These are phyloP conservation scores for Agrochola litura DNA, from an alignment of 2,888 invertebrate species.

Conservation along the genomic window DNA sequence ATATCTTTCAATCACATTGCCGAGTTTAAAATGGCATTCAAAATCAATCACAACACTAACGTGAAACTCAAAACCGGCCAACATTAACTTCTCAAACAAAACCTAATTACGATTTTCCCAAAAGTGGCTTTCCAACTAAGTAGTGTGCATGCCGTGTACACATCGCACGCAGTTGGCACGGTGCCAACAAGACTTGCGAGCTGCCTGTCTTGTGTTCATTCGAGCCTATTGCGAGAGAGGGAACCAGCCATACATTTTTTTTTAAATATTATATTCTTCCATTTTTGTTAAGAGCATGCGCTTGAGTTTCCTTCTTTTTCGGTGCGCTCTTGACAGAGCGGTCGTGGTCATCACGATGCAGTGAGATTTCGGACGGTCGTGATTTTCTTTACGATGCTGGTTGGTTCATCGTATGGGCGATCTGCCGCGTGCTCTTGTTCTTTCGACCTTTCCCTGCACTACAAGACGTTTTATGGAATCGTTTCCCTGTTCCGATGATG, in stretches of 20 bases:
- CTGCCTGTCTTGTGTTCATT: slow-evolving; percentile 70
- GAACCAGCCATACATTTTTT: slow-evolving; percentile 42
- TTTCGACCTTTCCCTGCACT: too few relatives aligned
- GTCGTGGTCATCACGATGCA: too few relatives aligned
- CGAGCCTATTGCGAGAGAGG: slow-evolving; percentile 62
- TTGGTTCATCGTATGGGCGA: too few relatives aligned
- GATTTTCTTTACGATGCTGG: too few relatives aligned
- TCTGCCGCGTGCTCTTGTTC: too few relatives aligned
- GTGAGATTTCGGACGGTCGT: too few relatives aligned
- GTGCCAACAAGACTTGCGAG: slow-evolving; percentile 67
- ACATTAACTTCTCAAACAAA: slow-evolving; percentile 24
- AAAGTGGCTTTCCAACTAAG: slow-evolving; percentile 58
- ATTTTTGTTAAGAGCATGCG: neutral
- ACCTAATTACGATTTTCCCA: slow-evolving; percentile 49
- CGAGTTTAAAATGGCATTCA: neutral
- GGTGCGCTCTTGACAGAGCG: too few relatives aligned
- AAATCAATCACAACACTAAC: neutral
- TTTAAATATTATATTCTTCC: neutral
- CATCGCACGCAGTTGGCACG: slow-evolving; percentile 65
- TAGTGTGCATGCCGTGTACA: slow-evolving; percentile 51
- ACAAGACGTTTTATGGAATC: too few relatives aligned
- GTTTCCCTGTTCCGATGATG: too few relatives aligned
- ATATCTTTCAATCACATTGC: neutral
- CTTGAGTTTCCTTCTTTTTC: neutral
- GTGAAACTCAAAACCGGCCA: neutral